Evolutionary conservation across 1,140 invertebrate species (phyloP), one percentile per base, ranked within the genome.

Genomic region (Popillia japonica): DNA sequence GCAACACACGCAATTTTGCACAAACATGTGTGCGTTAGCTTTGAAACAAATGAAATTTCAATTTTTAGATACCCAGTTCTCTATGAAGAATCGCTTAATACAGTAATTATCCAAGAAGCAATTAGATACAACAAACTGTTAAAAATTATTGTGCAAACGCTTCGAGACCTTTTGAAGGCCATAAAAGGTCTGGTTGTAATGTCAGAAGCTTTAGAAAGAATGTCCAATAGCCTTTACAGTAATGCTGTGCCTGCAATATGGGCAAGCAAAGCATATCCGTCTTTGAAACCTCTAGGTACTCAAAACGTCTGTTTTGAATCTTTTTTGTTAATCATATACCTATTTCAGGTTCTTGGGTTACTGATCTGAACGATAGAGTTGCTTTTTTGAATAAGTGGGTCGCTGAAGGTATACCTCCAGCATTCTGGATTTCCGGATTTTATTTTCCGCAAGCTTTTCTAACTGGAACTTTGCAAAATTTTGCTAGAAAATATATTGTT

Each of bases 371-470:
- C 10, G 87, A 87, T 7, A 87, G 91, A 82, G 89, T 91, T 85
- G 87, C 89, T 82, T 94, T 90, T 86, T 88, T 95, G 80, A 88
- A 90, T 48, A 85, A 89, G 20, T 96, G 94, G 95, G 89, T 91
- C 6, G 87, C 91, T 8, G 81, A 89, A 8, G 94, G 94, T 22
- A 92, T 93, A 78, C 93, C 94, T 0, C 81, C 88, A 10, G 90
- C 92, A 40, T 95, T 95, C 86, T 96, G 94, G 95, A 94, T 96
- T 74, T 95, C 94, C 0, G 95, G 94, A 0, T 95, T 96, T 85
- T 96, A 93, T 87, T 96, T 96, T 86, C 94, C 95, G 2, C 94
- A 96, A 87, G 94, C 94, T 0, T 95, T 96, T 87, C 88, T 96
- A 14, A 96, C 94, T 6, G 94, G 93, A 59, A 93, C 93, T 2